Evolutionary conservation across 1,140 invertebrate genomes (phyloP).

Genomic region (Drosophila nebulosa): DNA sequence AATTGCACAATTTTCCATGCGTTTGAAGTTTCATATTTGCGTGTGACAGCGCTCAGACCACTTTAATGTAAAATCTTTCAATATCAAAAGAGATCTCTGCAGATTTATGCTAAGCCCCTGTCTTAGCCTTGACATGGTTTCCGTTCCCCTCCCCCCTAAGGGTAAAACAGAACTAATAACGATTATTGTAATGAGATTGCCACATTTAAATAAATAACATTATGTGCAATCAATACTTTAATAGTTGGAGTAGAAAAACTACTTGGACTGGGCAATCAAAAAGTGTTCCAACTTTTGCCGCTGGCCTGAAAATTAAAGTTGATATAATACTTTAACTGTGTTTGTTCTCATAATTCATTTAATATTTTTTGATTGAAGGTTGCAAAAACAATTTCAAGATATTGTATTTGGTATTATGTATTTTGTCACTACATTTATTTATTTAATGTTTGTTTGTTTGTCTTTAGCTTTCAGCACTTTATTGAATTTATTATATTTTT

Average conservation of each 20-base stretch:
- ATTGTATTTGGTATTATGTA: conserved; percentile 6
- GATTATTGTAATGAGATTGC: conserved; percentile 38
- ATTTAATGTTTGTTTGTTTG: not conserved
- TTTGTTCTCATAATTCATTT: conserved; percentile 28
- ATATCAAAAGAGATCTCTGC: not conserved
- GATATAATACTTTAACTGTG: conserved; percentile 19
- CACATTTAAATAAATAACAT: conserved; percentile 67
- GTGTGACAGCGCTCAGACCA: too few species aligned
- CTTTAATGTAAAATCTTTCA: too few species aligned
- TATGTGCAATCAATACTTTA: conserved; percentile 54
- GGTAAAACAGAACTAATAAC: conserved; percentile 36
- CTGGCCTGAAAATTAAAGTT: conserved; percentile 8
- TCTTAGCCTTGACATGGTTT: conserved; percentile 47
- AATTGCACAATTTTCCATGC: conserved; percentile 64
- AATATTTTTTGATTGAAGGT: conserved; percentile 46
- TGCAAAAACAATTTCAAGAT: not conserved
- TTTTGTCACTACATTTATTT: conserved; percentile 13
- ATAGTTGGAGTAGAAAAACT: conserved; percentile 1
- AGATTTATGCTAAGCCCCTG: conserved; percentile 23
- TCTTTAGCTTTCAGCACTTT: conserved; percentile 13
- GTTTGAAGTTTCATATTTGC: conserved; percentile 40
- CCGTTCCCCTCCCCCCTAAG: conserved; percentile 9
- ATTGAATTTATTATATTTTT: conserved; percentile 6
- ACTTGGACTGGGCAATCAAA: not conserved
- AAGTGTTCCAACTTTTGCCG: conserved; percentile 20